Conservation (phyloP, 2,888 invertebrate species). For the Drosophila rubida region DNA sequence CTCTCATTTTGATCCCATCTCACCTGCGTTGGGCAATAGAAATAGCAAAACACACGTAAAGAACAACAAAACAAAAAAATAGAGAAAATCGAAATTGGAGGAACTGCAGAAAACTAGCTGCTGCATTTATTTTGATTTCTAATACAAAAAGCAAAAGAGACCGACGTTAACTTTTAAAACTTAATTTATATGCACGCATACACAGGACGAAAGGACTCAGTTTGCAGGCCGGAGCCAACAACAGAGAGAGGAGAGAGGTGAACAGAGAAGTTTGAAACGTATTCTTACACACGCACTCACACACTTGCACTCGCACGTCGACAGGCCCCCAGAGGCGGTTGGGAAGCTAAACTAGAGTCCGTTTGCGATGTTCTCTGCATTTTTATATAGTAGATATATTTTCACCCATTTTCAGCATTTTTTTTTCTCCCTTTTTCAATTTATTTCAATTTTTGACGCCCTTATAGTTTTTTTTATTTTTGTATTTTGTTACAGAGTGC, state of each 20-base stretch:
- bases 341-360: constrained; percentile 21
- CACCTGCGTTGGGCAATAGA: constrained; percentile 56
- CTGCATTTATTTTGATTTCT: constrained; percentile 73
- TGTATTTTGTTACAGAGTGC: constrained; percentile 38
- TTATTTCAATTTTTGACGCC: constrained; percentile 73
- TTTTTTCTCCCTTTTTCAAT: constrained; percentile 66
- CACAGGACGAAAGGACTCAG: constrained; percentile 51
- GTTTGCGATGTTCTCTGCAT: constrained; percentile 59
- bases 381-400: constrained; percentile 34
- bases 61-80: constrained; percentile 13
- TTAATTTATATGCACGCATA: constrained; percentile 78
- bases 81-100: constrained; percentile 22
- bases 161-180: constrained; percentile 72
- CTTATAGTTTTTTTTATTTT: constrained; percentile 50
- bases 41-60: constrained; percentile 41
- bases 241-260: background rate
- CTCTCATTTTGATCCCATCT: constrained; percentile 33
- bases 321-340: constrained; percentile 32
- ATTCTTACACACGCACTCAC: constrained; percentile 3
- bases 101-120: constrained; percentile 50
- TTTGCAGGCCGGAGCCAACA: constrained; percentile 43
- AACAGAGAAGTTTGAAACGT: constrained; percentile 25
- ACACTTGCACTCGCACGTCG: constrained; percentile 1
- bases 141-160: constrained; percentile 49
- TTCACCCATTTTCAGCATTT: constrained; percentile 34